These are phyloP conservation scores for Spodoptera exigua DNA, from an alignment of 2,888 invertebrate genomes.

Conservation along the genomic window DNA sequence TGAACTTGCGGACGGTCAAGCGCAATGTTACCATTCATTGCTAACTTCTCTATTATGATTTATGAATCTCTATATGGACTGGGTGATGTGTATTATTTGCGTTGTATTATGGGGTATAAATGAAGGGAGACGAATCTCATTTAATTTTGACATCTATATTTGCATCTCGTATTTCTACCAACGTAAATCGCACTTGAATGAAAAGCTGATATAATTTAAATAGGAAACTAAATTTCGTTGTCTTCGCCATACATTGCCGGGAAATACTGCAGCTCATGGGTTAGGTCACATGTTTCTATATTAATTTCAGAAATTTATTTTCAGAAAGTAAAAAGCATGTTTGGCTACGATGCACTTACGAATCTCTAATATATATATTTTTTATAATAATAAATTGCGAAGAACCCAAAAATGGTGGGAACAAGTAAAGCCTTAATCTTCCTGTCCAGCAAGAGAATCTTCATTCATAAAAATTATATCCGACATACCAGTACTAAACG, in stretches of 20 bases:
- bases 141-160: no score
- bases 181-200: conserved; percentile 13
- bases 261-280: no score
- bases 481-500: conserved; percentile 14
- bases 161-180: neutral
- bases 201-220: conserved; percentile 49
- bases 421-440: neutral
- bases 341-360: neutral
- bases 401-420: neutral
- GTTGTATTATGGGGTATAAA: neutral
- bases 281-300: no score
- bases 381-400: no score
- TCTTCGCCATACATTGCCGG: conserved; percentile 53
- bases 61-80: conserved; percentile 11
- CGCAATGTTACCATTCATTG: conserved; percentile 65
- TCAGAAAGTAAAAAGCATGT: conserved; percentile 3
- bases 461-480: conserved; percentile 42
- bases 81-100: conserved; percentile 8
- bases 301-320: no score
- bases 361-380: no score
- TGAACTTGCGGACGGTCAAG: conserved; percentile 82
- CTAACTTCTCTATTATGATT: conserved; percentile 39
- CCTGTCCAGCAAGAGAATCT: conserved; percentile 15
- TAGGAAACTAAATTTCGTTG: conserved; percentile 53
- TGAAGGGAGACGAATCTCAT: no score